These are phyloP conservation scores for Drosophila maculinotata DNA, from an alignment of 2,888 invertebrate species.

Conservation along the genomic window DNA sequence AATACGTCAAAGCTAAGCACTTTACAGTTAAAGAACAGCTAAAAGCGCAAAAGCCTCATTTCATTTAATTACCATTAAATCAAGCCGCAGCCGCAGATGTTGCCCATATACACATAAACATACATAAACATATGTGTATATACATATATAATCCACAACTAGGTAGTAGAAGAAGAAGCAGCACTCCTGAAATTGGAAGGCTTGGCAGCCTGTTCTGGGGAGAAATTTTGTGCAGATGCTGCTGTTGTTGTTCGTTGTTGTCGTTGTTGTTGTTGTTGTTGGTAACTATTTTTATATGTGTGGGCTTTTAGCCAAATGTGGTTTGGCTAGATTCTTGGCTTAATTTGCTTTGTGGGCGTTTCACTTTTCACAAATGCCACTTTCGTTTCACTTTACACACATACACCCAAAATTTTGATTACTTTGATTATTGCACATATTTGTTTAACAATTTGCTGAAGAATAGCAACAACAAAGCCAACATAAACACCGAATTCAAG, in stretches of 20 bases:
- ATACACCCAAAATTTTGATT: constrained; percentile 32
- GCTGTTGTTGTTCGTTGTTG: constrained; percentile 23
- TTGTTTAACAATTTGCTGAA: constrained; percentile 20
- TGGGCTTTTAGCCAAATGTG: constrained; percentile 72
- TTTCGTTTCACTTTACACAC: constrained; percentile 68
- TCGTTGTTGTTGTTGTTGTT: constrained; percentile 32
- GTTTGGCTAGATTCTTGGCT: constrained; percentile 78
- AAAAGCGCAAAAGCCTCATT: constrained; percentile 46
- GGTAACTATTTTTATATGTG: constrained; percentile 63
- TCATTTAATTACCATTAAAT: constrained; percentile 75
- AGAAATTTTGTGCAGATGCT: constrained; percentile 63
- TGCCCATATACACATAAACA: too few species aligned
- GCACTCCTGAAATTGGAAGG: constrained; percentile 51
- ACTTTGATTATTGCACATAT: constrained; percentile 51
- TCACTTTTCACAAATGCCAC: constrained; percentile 73
- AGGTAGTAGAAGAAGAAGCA: constrained; percentile 21
- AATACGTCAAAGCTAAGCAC: constrained; percentile 58
- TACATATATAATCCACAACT: constrained; percentile 59
- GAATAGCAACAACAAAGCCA: constrained; percentile 24
- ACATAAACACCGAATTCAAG: constrained; percentile 27
- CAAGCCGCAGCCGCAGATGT: constrained; percentile 34
- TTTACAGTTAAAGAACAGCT: constrained; percentile 64
- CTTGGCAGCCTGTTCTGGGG: constrained; percentile 78
- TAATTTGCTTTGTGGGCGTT: constrained; percentile 71
- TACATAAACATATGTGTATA: too few species aligned